Evolutionary conservation across 2,113 vertebrate genomes (phyloP), one percentile per base, ranked within the genome.

Genomic region (Pseudopipra pipra): DNA sequence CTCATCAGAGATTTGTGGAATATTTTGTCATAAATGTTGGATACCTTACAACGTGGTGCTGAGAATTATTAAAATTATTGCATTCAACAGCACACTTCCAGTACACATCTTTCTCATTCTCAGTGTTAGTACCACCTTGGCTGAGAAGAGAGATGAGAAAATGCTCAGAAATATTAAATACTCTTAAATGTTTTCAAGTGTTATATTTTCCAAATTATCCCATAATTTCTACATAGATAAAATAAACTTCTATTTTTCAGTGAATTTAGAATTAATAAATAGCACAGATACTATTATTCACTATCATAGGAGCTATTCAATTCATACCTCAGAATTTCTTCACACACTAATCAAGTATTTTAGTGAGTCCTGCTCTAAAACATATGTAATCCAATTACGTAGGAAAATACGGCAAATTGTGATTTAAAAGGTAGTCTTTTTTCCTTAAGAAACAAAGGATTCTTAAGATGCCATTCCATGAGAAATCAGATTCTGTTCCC

Each of bases 1-100:
- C 94, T 97, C 33, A 67, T 52, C 83, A 63, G 89, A 96, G 89
- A 94, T 92, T 94, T 97, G 66, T 94, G 77, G 87, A 96, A 95
- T 71, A 85, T 23, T 93, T 86, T 92, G 58, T 90, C 87, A 73
- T 93, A 97, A 97, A 96, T 94, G 56, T 46, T 90, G 84, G 74
- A 82, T 77, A 96, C 30, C 52, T 96, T 95, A 94, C 28, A 96
- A 91, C 59, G 83, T 76, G 67, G 2, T 66, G 63, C 79, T 96
- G 89, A 73, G 77, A 86, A 94, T 92, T 14, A 96, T 93, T 94
- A 93, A 90, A 97, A 93, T 11, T 0, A 56, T 58, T 91, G 66
- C 31, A 70, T 95, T 94, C 47, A 66, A 74, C 52, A 73, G 54
- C 39, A 44, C 18, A 61, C 58, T 93, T 94, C 70, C 73, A 95